Evolutionary conservation across 2,113 vertebrate genomes (phyloP).

Genomic region (Hydrochoerus hydrochaeris): DNA sequence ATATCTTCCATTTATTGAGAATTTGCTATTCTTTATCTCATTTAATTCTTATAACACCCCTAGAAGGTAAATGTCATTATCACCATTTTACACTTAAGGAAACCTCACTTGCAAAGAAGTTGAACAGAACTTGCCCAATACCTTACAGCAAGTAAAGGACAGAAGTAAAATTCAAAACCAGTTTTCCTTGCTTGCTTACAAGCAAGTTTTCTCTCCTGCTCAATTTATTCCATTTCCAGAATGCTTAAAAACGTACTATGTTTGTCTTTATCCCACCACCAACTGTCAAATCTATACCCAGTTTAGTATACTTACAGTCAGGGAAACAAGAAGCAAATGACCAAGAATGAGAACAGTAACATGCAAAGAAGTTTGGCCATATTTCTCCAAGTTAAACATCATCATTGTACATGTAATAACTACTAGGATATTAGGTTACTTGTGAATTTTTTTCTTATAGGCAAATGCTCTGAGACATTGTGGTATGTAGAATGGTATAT

Average conservation of each 20-base stretch:
- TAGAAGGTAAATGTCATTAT: background rate
- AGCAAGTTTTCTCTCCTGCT: background rate
- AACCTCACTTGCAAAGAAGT: conserved; percentile 16
- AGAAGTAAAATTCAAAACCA: conserved; percentile 5
- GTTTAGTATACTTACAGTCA: background rate
- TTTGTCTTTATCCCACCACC: background rate
- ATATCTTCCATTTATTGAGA: background rate
- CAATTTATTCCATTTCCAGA: background rate
- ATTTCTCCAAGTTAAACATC: conserved; percentile 32
- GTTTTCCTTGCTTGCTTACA: background rate
- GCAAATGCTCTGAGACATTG: conserved; percentile 1
- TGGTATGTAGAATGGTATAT: background rate
- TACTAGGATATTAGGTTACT: background rate
- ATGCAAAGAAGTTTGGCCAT: background rate
- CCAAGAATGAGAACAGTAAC: background rate
- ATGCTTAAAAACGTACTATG: background rate
- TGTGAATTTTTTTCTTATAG: background rate
- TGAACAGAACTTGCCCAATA: background rate
- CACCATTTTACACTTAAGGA: conserved; percentile 7
- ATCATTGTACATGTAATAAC: background rate
- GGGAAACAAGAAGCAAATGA: background rate
- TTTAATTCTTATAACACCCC: background rate
- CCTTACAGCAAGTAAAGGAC: background rate
- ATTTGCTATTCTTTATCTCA: background rate
- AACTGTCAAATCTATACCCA: background rate